These are phyloP conservation scores for Aplocera efformata DNA, from an alignment of 2,888 invertebrate species.

Conservation along the genomic window DNA sequence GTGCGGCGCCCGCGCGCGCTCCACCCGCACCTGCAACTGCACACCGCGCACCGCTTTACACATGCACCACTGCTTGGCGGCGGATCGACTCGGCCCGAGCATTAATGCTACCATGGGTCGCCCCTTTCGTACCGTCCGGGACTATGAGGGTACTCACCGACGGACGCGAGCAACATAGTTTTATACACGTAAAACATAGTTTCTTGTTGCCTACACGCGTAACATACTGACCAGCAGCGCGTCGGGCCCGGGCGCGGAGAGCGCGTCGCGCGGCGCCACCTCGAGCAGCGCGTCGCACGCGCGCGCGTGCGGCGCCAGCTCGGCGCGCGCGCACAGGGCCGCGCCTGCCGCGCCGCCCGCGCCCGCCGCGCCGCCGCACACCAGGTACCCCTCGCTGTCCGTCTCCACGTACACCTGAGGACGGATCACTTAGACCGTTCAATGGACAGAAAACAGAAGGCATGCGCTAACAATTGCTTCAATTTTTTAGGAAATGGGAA, in stretches of 20 bases:
- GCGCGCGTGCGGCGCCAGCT: constrained; percentile 14
- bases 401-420: constrained; percentile 47
- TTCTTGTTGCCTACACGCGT: constrained; percentile 64
- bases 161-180: too few relatives aligned
- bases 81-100: too few relatives aligned
- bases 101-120: too few relatives aligned
- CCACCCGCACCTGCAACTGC: constrained; percentile 51
- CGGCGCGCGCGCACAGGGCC: constrained; percentile 17
- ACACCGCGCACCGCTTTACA: not conserved
- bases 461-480: too few relatives aligned
- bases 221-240: constrained; percentile 87
- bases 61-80: too few relatives aligned
- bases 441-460: constrained; percentile 5
- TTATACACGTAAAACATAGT: too few relatives aligned
- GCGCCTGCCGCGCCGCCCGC: constrained; percentile 20
- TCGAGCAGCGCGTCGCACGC: constrained; percentile 47
- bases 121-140: too few relatives aligned
- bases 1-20: constrained; percentile 73
- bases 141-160: too few relatives aligned
- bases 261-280: constrained; percentile 60
- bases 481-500: too few relatives aligned
- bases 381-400: constrained; percentile 38
- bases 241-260: constrained; percentile 83
- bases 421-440: not conserved
- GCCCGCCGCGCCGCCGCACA: constrained; percentile 31